Evolutionary conservation across 2,797 vertebrate genomes (phyloP), one percentile per base, ranked within the genome.

Genomic region (Falco columbarius): DNA sequence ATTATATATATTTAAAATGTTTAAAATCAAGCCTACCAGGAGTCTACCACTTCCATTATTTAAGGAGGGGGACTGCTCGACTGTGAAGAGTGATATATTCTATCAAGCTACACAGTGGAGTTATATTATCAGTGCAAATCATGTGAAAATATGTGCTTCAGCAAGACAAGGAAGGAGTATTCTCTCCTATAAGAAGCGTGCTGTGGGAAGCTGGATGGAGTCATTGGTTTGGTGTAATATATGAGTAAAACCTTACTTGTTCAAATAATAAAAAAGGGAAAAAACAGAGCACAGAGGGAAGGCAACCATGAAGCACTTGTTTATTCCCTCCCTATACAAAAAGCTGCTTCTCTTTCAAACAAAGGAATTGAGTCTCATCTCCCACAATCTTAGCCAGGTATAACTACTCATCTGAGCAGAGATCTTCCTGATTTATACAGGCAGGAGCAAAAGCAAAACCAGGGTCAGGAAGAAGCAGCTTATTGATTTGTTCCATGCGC

Each of bases 1-100:
- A 93, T 97, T 97, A 96, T 97, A 97, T 96, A 97, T 93, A 97
- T 98, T 97, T 97, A 90, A 97, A 98, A 98, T 96, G 97, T 97
- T 97, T 97, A 97, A 97, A 98, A 97, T 97, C 95, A 92, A 97
- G 97, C 94, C 95, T 88, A 93, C 95, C 85, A 93, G 73, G 92
- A 97, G 93, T 93, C 93, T 95, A 95, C 94, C 93, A 89, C 72
- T 96, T 95, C 82, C 95, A 97, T 97, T 97, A 97, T 95, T 97
- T 96, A 97, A 97, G 96, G 71, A 97, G 95, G 89, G 94, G 86
- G 91, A 94, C 80, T 89, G 92, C 89, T 96, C 95, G 97, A 96
- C 97, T 97, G 96, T 96, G 96, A 97, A 95, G 95, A 89, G 93
- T 82, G 86, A 89, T 92, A 93, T 76, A 89, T 93, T 94, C 95